Evolutionary conservation across 2,888 invertebrate genomes (phyloP).

Genomic region (Nemotelus nigrinus): DNA sequence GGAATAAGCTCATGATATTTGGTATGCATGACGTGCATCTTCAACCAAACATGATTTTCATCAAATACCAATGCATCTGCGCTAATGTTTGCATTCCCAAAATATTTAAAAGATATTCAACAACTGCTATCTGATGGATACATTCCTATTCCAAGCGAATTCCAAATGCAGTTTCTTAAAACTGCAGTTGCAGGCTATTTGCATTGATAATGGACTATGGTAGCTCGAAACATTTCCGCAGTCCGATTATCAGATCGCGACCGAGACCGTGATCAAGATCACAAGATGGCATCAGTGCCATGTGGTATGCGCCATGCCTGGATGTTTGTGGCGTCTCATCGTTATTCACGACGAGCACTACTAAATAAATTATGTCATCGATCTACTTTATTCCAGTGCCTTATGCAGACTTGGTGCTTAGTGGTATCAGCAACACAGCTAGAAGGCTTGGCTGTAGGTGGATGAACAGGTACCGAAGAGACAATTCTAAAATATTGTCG

Average conservation of each 20-base stretch:
- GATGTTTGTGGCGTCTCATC: constrained; percentile 6
- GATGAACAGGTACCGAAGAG: neutral
- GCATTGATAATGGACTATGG: neutral
- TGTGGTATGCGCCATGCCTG: constrained; percentile 37
- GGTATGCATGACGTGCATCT: too few relatives aligned
- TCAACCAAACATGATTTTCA: too few relatives aligned
- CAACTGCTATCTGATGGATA: neutral
- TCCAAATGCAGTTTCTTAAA: too few relatives aligned
- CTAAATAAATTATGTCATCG: constrained; percentile 52
- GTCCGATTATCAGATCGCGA: constrained; percentile 16
- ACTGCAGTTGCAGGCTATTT: too few relatives aligned
- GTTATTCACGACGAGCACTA: constrained; percentile 45
- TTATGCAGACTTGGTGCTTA: neutral
- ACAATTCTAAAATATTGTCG: constrained; percentile 31
- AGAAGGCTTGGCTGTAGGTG: constrained; percentile 1
- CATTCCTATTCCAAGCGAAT: neutral
- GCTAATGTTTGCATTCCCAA: too few relatives aligned
- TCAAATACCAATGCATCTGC: too few relatives aligned
- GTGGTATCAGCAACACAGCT: neutral
- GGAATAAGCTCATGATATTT: too few relatives aligned
- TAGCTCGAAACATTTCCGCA: constrained; percentile 35
- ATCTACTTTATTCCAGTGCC: constrained; percentile 41
- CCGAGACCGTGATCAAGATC: constrained; percentile 28
- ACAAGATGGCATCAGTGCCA: constrained; percentile 32
- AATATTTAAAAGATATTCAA: neutral